These are phyloP conservation scores for Oscheius sp. DNA, from an alignment of 2,888 invertebrate genomes.

Conservation along the genomic window DNA sequence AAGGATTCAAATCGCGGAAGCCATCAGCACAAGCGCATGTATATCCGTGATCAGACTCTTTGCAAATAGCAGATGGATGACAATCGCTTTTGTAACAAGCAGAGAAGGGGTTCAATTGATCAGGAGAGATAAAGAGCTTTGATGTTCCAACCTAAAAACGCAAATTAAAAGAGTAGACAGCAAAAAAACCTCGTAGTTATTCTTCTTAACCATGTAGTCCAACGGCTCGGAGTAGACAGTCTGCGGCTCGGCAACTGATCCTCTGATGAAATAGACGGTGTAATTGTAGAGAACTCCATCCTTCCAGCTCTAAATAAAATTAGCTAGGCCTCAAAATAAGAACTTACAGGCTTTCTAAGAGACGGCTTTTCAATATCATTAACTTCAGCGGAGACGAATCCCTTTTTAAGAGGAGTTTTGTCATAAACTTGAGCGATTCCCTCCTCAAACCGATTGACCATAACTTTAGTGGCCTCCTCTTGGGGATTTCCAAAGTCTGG, in stretches of 20 bases:
- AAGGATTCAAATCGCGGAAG: constrained; percentile 59
- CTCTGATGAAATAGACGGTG: constrained; percentile 57
- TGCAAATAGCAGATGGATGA: constrained; percentile 54
- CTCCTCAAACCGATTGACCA: constrained; percentile 48
- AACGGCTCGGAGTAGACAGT: constrained; percentile 52
- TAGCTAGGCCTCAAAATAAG: background rate
- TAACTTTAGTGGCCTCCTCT: constrained; percentile 44
- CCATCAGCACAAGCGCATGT: constrained; percentile 37
- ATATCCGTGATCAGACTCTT: constrained; percentile 48
- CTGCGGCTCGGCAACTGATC: constrained; percentile 51
- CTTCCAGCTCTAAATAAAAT: constrained; percentile 51
- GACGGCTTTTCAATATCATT: constrained; percentile 57
- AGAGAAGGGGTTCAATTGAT: constrained; percentile 62
- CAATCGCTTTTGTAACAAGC: constrained; percentile 59
- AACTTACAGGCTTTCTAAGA: constrained; percentile 35
- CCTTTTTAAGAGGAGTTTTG: constrained; percentile 51
- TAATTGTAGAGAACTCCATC: constrained; percentile 64
- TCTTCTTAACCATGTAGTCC: constrained; percentile 54
- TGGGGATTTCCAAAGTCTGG: constrained; percentile 50
- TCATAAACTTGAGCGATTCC: constrained; percentile 54
- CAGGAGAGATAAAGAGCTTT: constrained; percentile 61
- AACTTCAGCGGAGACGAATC: constrained; percentile 51
- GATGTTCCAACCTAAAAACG: constrained; percentile 54
- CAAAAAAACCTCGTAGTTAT: constrained; percentile 53
- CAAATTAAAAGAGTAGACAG: background rate